phyloP scores from a whole-genome alignment of 2,888 invertebrate species.

The Agonopterix arenella region DNA sequence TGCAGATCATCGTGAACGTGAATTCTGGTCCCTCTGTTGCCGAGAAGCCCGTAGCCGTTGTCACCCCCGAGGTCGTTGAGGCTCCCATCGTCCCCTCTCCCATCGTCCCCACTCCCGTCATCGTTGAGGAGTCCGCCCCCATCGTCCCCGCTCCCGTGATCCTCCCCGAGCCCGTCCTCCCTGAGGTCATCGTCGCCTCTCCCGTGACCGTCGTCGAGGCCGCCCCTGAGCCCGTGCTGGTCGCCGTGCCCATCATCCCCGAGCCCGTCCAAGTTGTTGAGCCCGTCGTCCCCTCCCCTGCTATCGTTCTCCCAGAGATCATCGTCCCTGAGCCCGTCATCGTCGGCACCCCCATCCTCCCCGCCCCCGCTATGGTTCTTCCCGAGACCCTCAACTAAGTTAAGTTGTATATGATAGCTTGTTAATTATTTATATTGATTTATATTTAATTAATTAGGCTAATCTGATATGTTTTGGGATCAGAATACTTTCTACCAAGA shows the following conservation, averaged over 20 bases:
- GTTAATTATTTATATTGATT: too few species aligned
- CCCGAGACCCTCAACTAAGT: conserved; percentile 37
- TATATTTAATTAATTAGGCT: too few species aligned
- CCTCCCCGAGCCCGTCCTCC: conserved; percentile 13
- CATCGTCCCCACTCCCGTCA: conserved; percentile 14
- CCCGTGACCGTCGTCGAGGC: conserved; percentile 9
- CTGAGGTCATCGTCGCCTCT: conserved; percentile 7
- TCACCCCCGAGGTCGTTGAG: conserved; percentile 14
- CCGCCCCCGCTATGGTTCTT: conserved; percentile 21
- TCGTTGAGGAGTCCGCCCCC: conserved; percentile 32
- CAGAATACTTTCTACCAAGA: not conserved
- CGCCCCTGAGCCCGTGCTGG: conserved; percentile 6
- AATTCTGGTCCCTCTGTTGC: conserved; percentile 1
- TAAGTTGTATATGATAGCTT: conserved; percentile 7
- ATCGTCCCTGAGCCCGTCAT: conserved; percentile 19
- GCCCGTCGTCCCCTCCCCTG: conserved; percentile 18
- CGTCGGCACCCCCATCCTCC: conserved; percentile 9
- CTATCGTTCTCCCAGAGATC: conserved; percentile 26
- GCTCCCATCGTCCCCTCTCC: not conserved
- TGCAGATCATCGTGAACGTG: conserved; percentile 13
- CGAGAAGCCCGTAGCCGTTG: conserved; percentile 6
- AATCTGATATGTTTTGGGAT: conserved; percentile 15
- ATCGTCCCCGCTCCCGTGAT: conserved; percentile 11
- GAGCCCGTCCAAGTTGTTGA: too few species aligned
- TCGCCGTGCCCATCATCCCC: not conserved